phyloP scores from a whole-genome alignment of 2,113 vertebrate species.

The Zeus faber region DNA sequence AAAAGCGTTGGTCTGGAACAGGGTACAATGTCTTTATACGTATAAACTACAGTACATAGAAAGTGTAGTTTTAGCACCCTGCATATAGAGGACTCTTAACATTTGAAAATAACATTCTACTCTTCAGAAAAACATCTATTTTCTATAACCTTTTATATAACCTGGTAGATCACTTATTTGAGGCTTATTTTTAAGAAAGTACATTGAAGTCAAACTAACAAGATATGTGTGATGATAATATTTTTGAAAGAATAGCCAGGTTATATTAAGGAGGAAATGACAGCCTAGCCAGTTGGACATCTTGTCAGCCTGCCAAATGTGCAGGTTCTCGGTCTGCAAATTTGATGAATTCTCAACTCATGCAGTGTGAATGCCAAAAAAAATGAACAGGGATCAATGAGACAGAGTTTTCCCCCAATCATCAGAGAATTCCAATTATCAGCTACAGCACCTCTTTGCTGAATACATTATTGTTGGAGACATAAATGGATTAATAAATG shows the following conservation, averaged over 20 bases:
- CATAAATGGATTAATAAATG: conserved; percentile 41
- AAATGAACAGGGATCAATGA: conserved; percentile 18
- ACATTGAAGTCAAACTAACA: conserved; percentile 21
- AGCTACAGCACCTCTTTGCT: conserved; percentile 27
- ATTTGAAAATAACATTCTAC: conserved; percentile 11
- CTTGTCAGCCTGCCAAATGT: conserved; percentile 61
- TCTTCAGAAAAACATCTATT: neutral
- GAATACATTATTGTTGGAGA: conserved; percentile 28
- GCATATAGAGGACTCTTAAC: neutral
- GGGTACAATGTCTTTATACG: too few species aligned
- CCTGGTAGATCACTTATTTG: conserved; percentile 4
- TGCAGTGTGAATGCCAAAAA: conserved; percentile 17
- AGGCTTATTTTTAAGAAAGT: neutral
- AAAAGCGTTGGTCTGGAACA: too few species aligned
- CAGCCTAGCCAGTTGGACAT: conserved; percentile 55
- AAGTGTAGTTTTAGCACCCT: neutral
- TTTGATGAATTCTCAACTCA: conserved; percentile 32
- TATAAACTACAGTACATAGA: too few species aligned
- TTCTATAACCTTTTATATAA: neutral
- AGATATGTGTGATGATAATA: conserved; percentile 11
- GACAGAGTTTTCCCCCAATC: conserved; percentile 25
- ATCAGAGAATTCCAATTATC: conserved; percentile 20
- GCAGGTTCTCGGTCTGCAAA: conserved; percentile 46
- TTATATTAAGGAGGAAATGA: conserved; percentile 53
- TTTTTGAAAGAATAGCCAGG: conserved; percentile 37